Conservation (phyloP, 2,113 vertebrate genomes). For the Tenrec ecaudatus region DNA sequence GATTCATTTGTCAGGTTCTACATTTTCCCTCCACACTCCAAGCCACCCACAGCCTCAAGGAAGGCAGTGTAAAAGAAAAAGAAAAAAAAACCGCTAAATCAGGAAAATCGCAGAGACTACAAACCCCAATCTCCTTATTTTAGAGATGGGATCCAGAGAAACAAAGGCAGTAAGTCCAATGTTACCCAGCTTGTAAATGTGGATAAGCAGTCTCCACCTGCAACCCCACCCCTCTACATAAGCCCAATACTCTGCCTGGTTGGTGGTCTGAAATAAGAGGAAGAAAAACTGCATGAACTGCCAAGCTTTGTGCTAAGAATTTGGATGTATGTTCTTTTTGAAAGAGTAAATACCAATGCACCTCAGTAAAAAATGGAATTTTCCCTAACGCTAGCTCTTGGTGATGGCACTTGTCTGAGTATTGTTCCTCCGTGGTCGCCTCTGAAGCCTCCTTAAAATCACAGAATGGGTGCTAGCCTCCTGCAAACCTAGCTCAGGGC, state of each 20-base stretch:
- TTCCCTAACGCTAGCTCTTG: neutral
- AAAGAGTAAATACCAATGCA: constrained; percentile 1
- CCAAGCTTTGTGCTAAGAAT: neutral
- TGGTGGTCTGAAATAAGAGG: neutral
- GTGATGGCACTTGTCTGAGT: neutral
- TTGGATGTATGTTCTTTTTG: neutral
- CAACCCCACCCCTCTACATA: neutral
- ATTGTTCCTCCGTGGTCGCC: neutral
- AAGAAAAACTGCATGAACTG: neutral
- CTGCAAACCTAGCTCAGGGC: neutral
- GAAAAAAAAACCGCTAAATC: neutral
- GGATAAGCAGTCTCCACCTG: neutral
- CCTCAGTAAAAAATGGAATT: neutral
- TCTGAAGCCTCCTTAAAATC: neutral
- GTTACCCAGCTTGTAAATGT: neutral
- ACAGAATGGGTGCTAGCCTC: neutral
- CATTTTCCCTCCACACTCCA: neutral
- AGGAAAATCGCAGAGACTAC: neutral
- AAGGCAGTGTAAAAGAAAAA: neutral
- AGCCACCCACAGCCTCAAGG: neutral
- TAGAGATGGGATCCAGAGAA: neutral
- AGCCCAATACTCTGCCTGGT: neutral
- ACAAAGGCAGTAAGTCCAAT: neutral
- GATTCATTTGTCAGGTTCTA: neutral
- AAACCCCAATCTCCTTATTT: neutral